Evolutionary conservation across 1,140 invertebrate species (phyloP), one percentile per base, ranked within the genome.

Genomic region (Delia radicum): DNA sequence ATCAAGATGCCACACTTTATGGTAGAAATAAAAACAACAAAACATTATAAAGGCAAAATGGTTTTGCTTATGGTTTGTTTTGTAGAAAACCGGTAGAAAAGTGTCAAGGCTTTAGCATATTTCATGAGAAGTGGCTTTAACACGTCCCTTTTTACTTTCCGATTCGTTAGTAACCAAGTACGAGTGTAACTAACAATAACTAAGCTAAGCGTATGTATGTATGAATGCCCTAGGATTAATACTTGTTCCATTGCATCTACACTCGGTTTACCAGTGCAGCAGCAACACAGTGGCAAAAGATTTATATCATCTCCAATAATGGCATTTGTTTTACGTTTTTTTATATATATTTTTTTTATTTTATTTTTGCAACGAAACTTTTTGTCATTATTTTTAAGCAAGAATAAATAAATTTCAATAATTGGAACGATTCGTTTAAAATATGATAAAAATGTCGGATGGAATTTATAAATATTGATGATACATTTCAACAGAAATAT

Each of bases 381-480:
- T 65, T 65, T 69, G 65, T 33, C 65, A 69, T 69, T 69, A 69
- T 69, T 69, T 69, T 69, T 27, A 69, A 24, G 65, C 18, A 7
- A 69, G 65, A 28, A 69, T 33, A 69, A 69, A 69, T 69, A 69
- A 69, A 69, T 69, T 69, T 69, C 65, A 69, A 69, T 69, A 69
- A 69, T 69, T 69, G 65, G 65, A 69, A 69, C 65, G 65, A 69
- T 69, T 69, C 65, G 65, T 69, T 69, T 69, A 69, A 69, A 69
- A 69, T 69, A 69, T 69, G 65, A 69, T 69, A 69, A 69, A 69
- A 69, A 69, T 33, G 65, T 69, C 65, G 29, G 18, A 33, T 31
- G 65, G 21, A 21, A 69, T 33, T 69, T 69, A 69, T 69, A 69
- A 69, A 69, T 69, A 69, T 69, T 69, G 31, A n/a, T n/a, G n/a